phyloP scores from a whole-genome alignment of 2,888 invertebrate species.

The Amaurobius ferox region DNA sequence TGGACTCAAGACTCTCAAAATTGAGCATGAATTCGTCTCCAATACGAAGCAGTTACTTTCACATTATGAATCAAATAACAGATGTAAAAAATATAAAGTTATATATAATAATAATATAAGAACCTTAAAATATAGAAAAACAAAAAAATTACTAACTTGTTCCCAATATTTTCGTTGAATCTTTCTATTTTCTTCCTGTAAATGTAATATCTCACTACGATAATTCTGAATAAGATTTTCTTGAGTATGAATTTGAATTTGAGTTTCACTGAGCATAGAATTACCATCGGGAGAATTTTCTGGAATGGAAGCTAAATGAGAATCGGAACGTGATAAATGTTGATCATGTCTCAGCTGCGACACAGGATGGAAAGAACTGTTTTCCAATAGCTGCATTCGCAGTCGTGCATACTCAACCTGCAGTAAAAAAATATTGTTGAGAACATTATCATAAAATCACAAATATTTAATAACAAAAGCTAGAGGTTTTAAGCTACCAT shows the following conservation, averaged over 20 bases:
- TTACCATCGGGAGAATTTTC: slow-evolving; percentile 52
- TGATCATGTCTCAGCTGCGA: slow-evolving; percentile 46
- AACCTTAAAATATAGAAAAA: no score
- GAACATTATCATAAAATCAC: neutral
- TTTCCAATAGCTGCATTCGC: slow-evolving; percentile 67
- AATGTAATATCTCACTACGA: slow-evolving; percentile 62
- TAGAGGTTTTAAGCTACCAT: no score
- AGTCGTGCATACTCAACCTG: slow-evolving; percentile 73
- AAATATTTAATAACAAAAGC: neutral
- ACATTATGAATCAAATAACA: no score
- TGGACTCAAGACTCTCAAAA: no score
- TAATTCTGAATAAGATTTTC: slow-evolving; percentile 64
- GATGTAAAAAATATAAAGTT: no score
- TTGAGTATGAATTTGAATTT: slow-evolving; percentile 42
- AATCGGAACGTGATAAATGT: slow-evolving; percentile 58
- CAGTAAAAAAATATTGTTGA: neutral
- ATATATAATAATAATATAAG: no score
- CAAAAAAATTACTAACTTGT: slow-evolving; percentile 65
- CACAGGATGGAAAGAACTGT: slow-evolving; percentile 36
- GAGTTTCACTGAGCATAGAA: slow-evolving; percentile 1
- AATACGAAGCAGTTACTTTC: no score
- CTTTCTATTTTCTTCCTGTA: slow-evolving; percentile 72
- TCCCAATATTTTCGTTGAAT: slow-evolving; percentile 73
- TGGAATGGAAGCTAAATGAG: slow-evolving; percentile 66
- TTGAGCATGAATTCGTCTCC: no score